Percentiles rank a stretch among this genome's conserved stretches.
phyloP scores from a whole-genome alignment of 1,140 invertebrate genomes.

The Formica exsecta region DNA sequence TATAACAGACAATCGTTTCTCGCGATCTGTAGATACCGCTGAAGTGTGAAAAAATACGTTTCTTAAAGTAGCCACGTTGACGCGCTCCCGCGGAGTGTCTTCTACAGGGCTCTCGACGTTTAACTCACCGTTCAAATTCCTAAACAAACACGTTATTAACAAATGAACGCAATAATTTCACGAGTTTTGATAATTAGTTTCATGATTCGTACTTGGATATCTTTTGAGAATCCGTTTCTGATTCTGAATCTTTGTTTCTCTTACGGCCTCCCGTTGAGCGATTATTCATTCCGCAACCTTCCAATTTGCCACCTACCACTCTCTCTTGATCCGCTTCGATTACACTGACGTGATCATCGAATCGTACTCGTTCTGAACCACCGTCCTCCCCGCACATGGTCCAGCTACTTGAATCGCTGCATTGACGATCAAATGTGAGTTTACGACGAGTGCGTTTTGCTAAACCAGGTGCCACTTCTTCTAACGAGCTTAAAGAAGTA shows the following conservation, averaged over 20 bases:
- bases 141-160: constrained; percentile 58
- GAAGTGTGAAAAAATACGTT: constrained; percentile 83
- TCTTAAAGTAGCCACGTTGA: constrained; percentile 81
- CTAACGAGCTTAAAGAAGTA: constrained; percentile 86
- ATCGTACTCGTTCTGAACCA: constrained; percentile 88
- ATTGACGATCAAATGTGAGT: constrained; percentile 81
- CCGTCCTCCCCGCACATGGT: constrained; percentile 87
- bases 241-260: constrained; percentile 82
- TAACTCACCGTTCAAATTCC: constrained; percentile 75
- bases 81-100: constrained; percentile 78
- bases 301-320: constrained; percentile 55
- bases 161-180: background rate
- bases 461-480: constrained; percentile 85
- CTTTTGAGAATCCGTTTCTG: constrained; percentile 77
- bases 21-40: constrained; percentile 75
- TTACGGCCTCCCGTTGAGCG: constrained; percentile 77
- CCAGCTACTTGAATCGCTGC: constrained; percentile 84
- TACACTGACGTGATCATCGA: constrained; percentile 88
- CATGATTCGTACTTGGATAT: constrained; percentile 62
- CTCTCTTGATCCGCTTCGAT: constrained; percentile 83
- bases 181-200: constrained; percentile 6
- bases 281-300: constrained; percentile 61
- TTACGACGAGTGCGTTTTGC: constrained; percentile 83
- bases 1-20: constrained; percentile 83
- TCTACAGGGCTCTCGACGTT: constrained; percentile 71